Base-by-base conservation (phyloP, 2,888 invertebrate genomes). In the Archaeoteleia sp. region DNA sequence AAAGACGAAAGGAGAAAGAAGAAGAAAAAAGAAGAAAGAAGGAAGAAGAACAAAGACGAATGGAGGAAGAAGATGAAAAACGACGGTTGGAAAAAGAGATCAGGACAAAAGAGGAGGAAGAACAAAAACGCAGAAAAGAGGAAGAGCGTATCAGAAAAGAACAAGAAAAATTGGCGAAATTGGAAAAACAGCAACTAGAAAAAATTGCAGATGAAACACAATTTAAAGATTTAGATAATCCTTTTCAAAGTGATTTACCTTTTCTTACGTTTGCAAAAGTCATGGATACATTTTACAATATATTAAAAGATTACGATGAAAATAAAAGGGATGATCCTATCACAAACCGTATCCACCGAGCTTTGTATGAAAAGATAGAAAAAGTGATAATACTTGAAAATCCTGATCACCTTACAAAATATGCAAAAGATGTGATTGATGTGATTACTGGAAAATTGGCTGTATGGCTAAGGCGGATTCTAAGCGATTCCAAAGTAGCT, bases 401-500 rank as follows among this genome's bases (percentile, higher is more conserved):
- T 43, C 71, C 75, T 0, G 67, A 70, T 0, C 58, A 70, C 0
- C 40, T 82, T 2, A 69, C 69, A 3, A 69, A 72, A 1, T 69
- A 76, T 2, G 43, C 69, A 8, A 72, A 43, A 9, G 75, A 76
- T 30, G 37, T 77, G 0, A 48, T 80, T 2, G 71, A 79, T 37
- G 76, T 78, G 0, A 61, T 80, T 6, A 68, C 80, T 6, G 81
- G 79, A 8, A 82, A 82, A 67, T 68, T 81, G 0, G 81, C 81
- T 1, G 53, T 57, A 2, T 81, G 81, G 81, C 12, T 83, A 4
- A 72, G 65, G 25, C 49, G 53, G 4, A 40, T 77, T 39, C 6
- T 61, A 6, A 12, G 30, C 6, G 72, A 75, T 1, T 75, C 75
- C 3, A 71, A 80, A 27, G 30, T 76, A 1, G 17, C 43, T 0